These are phyloP conservation scores for Vulpes lagopus DNA, from an alignment of 2,113 vertebrate species.

Conservation along the genomic window DNA sequence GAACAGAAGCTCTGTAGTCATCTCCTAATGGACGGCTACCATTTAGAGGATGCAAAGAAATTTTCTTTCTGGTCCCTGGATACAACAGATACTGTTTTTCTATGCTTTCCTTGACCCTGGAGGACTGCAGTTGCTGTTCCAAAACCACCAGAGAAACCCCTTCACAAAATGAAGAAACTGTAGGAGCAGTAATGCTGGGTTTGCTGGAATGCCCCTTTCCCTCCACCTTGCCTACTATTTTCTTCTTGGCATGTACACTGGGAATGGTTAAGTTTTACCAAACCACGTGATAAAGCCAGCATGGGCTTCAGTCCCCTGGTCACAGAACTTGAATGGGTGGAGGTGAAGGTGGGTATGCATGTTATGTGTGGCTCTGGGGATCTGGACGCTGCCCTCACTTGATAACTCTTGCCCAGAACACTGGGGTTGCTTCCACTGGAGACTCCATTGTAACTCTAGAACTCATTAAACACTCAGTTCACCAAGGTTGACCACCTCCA, in stretches of 20 bases:
- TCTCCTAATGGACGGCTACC: constrained; percentile 76
- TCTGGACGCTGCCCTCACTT: constrained; percentile 78
- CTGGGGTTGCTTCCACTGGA: constrained; percentile 73
- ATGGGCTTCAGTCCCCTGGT: constrained; percentile 65
- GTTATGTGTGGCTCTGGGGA: constrained; percentile 79
- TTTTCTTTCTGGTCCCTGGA: constrained; percentile 61
- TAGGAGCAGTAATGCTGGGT: constrained; percentile 62
- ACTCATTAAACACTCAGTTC: constrained; percentile 83
- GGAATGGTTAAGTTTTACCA: constrained; percentile 77
- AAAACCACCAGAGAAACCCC: constrained; percentile 67
- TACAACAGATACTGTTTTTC: constrained; percentile 56
- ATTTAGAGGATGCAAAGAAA: constrained; percentile 62
- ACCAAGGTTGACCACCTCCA: constrained; percentile 65
- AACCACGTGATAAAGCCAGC: constrained; percentile 74
- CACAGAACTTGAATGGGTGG: constrained; percentile 62
- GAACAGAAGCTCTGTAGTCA: constrained; percentile 67
- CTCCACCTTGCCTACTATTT: constrained; percentile 59
- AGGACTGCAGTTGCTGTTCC: constrained; percentile 46
- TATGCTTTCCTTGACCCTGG: constrained; percentile 77
- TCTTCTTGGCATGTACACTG: constrained; percentile 76
- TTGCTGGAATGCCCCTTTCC: constrained; percentile 60
- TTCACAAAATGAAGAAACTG: constrained; percentile 73
- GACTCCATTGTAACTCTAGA: constrained; percentile 66
- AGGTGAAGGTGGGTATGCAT: constrained; percentile 46
- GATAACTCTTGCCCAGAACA: constrained; percentile 78